Evolutionary conservation across 2,113 vertebrate species (phyloP), one percentile per base, ranked within the genome.

Genomic region (Polypterus senegalus): DNA sequence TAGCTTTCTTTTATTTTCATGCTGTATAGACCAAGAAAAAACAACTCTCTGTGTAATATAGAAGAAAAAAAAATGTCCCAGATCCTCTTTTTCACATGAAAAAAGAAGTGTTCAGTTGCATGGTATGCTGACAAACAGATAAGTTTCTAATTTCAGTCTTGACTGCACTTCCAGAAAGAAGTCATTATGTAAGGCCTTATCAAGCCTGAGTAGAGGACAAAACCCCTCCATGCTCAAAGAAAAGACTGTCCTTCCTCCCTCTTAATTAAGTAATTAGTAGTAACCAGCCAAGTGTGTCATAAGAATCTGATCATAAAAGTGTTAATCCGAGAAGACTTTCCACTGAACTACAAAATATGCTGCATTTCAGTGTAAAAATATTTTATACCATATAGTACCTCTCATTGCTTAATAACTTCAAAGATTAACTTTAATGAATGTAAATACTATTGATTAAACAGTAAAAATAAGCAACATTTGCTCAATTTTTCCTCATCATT

Each of bases 71-170:
- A 52, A 52, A 8, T 7, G 10, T 10, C 51, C 10, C 51, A 8
- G 10, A 8, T 52, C 51, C 51, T 10, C 10, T 52, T 52, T 8
- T 10, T 8, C 10, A 52, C 51, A 52, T 10, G 27, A 60, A 49
- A 60, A 43, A 9, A n/a, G 47, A 48, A 49, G 47, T 60, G 27
- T 60, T 11, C 46, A 43, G 59, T 60, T 60, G 48, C 59, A 60
- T 8, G 10, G 59, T 60, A 59, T 3, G 4, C 7, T 4, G 48
- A 60, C 7, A 10, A 27, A 5, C 46, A 49, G 48, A 49, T 59
- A 59, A 9, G 47, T 8, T 51, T 59, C 58, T 60, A n/a, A 43
- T 60, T 60, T 51, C 47, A 49, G 47, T 60, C 59, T 49, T 6
- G 9, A 49, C 47, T 51, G 59, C 47, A 60, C 10, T 6, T 27